A percentile compares a stretch with the other conserved stretches of the same genome.
These are phyloP conservation scores for Phainopepla nitens DNA, from an alignment of 2,113 vertebrate species.

Conservation along the genomic window DNA sequence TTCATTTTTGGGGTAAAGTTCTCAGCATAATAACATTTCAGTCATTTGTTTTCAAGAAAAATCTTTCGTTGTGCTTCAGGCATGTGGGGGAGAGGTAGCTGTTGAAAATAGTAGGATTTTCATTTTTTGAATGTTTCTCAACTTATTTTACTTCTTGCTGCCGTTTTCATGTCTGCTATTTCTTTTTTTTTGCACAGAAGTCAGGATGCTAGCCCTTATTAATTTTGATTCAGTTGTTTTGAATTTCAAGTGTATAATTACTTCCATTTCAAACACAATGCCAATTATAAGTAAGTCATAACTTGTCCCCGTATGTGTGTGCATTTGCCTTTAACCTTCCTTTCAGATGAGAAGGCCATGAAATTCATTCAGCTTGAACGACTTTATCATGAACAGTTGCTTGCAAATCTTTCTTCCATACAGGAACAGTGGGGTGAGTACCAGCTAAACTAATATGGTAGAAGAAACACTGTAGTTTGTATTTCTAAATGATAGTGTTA, in stretches of 20 bases:
- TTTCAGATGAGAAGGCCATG: conserved; percentile 88
- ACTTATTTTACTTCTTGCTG: background rate
- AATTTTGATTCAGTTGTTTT: background rate
- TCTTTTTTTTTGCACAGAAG: background rate
- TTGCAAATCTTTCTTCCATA: conserved; percentile 87
- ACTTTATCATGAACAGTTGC: conserved; percentile 89
- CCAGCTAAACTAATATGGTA: background rate
- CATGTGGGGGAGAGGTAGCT: background rate
- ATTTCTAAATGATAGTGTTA: background rate
- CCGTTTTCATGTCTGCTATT: background rate
- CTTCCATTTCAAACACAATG: background rate
- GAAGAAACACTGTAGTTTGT: background rate
- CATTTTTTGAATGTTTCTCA: background rate
- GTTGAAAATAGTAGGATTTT: background rate
- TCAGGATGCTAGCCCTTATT: background rate
- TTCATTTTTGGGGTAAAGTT: background rate
- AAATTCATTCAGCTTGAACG: conserved; percentile 92
- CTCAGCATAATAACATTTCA: background rate
- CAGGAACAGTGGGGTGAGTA: conserved; percentile 91
- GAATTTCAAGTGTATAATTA: background rate
- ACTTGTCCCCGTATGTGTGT: background rate
- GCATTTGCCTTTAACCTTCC: conserved; percentile 72
- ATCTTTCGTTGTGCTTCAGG: background rate
- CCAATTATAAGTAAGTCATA: background rate
- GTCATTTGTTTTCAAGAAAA: background rate